Base-by-base conservation (phyloP, 2,888 invertebrate genomes). In the Nebria salina region DNA sequence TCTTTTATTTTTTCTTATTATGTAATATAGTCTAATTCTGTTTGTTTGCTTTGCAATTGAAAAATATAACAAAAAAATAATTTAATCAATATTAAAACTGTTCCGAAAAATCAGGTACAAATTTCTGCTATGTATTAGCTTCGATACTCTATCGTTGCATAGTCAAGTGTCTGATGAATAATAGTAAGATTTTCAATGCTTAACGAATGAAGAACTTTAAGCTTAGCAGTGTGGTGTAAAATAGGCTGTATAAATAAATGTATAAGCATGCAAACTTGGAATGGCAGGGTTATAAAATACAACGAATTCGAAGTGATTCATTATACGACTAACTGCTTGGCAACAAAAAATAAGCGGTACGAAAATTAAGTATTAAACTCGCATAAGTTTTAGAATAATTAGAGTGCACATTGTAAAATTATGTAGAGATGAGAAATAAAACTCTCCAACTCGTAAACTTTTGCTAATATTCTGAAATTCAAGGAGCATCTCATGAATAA, bases 401-500 rank as follows among this genome's bases (percentile, higher is more conserved):
- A 81, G 42, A 73, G 73, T 72, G 76, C 81, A 81, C 81, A 81
- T 81, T 81, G 81, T 81, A 76, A 76, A 81, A 81, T 81, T 81
- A 81, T 76, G 81, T 76, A 34, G 42, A 72, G 75, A 75, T 43
- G 72, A 25, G 73, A 76, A 81, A 72, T 76, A 76, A 81, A 81
- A 76, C 68, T 77, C 76, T 72, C 72, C 72, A 76, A 76, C 81
- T 81, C 66, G 76, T 81, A 81, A 81, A 81, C 76, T 81, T 81
- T 81, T 81, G 81, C 76, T 81, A 81, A 81, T 81, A 81, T 76
- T 81, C 76, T 72, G 76, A 81, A 76, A 81, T 81, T 81, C 81
- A 73, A 76, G 76, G 81, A 81, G 81, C 81, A 76, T 81, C 81
- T 81, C 81, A 81, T 81, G 81, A 81, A 81, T 81, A 81, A 81